Conservation (phyloP, 2,113 vertebrate genomes). For the Labrus mixtus region DNA sequence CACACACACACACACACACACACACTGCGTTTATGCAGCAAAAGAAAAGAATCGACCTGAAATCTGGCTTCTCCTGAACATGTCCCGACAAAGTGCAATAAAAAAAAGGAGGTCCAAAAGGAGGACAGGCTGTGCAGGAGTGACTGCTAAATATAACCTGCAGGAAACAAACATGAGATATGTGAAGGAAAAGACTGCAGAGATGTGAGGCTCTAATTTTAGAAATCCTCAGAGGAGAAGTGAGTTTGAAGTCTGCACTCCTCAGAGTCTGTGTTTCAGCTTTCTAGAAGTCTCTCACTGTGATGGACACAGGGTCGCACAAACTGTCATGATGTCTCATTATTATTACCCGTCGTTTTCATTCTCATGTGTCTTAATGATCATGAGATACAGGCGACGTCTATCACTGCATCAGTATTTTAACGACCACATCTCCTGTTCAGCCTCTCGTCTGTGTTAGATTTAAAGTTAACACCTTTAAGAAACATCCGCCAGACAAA, state of each 20-base stretch:
- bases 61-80: neutral
- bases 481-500: too few species aligned
- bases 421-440: too few species aligned
- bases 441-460: too few species aligned
- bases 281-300: too few species aligned
- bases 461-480: too few species aligned
- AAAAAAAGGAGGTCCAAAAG: neutral
- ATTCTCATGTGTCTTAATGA: too few species aligned
- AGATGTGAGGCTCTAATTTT: neutral
- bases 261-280: too few species aligned
- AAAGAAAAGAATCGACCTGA: neutral
- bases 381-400: too few species aligned
- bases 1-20: slow-evolving; percentile 8
- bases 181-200: neutral
- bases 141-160: slow-evolving; percentile 17
- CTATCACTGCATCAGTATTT: too few species aligned
- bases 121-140: neutral
- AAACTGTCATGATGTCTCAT: too few species aligned
- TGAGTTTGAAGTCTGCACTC: neutral
- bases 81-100: neutral
- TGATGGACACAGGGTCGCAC: too few species aligned
- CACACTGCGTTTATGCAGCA: neutral
- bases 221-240: neutral
- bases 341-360: too few species aligned
- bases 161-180: neutral